Percentiles rank a stretch among this genome's conserved stretches.
Evolutionary conservation across 2,113 vertebrate species (phyloP).

Genomic region (Melanerpes formicivorus): DNA sequence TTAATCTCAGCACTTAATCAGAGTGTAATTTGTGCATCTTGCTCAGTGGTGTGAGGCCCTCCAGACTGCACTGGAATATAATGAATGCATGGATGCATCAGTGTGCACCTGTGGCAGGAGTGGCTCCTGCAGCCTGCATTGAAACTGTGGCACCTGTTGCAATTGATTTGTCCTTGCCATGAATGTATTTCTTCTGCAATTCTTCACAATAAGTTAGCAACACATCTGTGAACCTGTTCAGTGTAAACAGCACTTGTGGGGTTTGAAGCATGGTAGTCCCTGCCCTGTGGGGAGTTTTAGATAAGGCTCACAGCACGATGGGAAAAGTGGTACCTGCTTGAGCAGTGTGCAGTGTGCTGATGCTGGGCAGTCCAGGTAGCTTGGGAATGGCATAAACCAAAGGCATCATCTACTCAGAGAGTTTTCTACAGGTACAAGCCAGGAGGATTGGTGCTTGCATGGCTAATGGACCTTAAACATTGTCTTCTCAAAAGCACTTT

Average conservation of each 20-base stretch:
- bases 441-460: neutral
- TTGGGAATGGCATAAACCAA: neutral
- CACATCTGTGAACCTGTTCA: neutral
- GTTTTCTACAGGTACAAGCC: neutral
- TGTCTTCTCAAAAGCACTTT: neutral
- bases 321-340: neutral
- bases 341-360: neutral
- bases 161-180: neutral
- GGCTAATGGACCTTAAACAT: neutral
- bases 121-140: neutral
- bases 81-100: neutral
- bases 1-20: neutral
- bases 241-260: rapidly evolving
- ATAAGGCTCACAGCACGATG: neutral
- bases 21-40: neutral
- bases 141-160: neutral
- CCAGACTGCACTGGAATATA: neutral
- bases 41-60: neutral
- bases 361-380: neutral
- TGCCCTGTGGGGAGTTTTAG: neutral
- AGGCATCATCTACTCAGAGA: neutral
- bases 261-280: neutral
- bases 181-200: neutral
- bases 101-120: neutral
- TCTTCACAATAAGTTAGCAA: neutral